phyloP scores from a whole-genome alignment of 2,797 vertebrate genomes.

The Clangula hyemalis region DNA sequence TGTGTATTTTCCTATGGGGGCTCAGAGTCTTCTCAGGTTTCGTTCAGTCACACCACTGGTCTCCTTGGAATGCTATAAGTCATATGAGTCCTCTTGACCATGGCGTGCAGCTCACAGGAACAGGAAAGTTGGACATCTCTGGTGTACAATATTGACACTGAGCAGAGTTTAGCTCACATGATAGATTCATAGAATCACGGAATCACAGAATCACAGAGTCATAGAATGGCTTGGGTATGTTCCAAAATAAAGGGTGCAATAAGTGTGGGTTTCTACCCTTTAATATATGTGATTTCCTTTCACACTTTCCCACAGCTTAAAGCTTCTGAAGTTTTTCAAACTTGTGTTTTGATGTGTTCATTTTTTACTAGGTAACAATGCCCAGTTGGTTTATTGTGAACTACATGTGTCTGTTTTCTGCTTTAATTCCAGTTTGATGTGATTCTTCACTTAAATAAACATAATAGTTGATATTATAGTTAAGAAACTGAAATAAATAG shows the following conservation, averaged over 20 bases:
- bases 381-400: neutral
- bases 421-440: neutral
- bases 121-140: neutral
- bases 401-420: neutral
- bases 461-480: no score
- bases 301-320: neutral
- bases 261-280: neutral
- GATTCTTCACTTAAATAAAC: neutral
- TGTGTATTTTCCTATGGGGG: no score
- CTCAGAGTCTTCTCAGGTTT: no score
- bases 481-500: neutral
- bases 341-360: neutral
- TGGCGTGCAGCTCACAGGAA: neutral
- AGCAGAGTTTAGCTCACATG: neutral
- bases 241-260: neutral
- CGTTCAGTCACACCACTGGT: no score
- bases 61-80: no score
- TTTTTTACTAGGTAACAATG: neutral
- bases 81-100: no score
- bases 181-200: no score
- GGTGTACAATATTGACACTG: neutral
- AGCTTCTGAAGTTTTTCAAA: neutral
- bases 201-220: no score
- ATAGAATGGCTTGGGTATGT: neutral
- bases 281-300: neutral